These are phyloP conservation scores for Bicyclus anynana DNA, from an alignment of 1,140 invertebrate genomes.

Conservation along the genomic window DNA sequence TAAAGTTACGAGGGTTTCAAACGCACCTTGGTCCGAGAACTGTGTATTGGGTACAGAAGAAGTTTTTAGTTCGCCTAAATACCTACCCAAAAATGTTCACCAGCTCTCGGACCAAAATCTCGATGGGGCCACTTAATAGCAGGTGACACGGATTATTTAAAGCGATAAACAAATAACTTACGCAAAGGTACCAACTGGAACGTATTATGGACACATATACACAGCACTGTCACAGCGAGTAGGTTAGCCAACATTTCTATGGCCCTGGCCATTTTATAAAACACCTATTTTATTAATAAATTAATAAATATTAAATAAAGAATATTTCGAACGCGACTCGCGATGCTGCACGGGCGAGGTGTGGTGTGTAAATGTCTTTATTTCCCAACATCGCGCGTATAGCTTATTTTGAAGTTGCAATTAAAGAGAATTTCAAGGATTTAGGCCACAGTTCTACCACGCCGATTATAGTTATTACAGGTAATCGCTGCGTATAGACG, in stretches of 20 bases:
- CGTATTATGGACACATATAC: slow-evolving; percentile 42
- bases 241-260: slow-evolving; percentile 10
- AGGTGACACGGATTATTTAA: neutral
- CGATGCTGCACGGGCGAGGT: slow-evolving; percentile 34
- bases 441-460: slow-evolving; percentile 29
- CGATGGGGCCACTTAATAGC: no score
- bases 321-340: neutral
- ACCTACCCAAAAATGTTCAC: no score
- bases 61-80: no score
- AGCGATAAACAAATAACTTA: slow-evolving; percentile 51
- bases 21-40: no score
- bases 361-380: slow-evolving; percentile 42
- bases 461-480: neutral
- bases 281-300: neutral
- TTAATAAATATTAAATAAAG: slow-evolving; percentile 1
- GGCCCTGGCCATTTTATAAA: slow-evolving; percentile 23
- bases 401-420: slow-evolving; percentile 47
- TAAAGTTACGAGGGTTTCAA: no score
- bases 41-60: no score
- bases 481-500: neutral
- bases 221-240: slow-evolving; percentile 35
- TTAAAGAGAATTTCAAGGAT: slow-evolving; percentile 55
- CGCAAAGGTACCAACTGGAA: slow-evolving; percentile 58
- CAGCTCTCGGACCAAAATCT: no score
- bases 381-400: slow-evolving; percentile 21